These are phyloP conservation scores for Aix galericulata DNA, from an alignment of 2,113 vertebrate species.

Conservation along the genomic window DNA sequence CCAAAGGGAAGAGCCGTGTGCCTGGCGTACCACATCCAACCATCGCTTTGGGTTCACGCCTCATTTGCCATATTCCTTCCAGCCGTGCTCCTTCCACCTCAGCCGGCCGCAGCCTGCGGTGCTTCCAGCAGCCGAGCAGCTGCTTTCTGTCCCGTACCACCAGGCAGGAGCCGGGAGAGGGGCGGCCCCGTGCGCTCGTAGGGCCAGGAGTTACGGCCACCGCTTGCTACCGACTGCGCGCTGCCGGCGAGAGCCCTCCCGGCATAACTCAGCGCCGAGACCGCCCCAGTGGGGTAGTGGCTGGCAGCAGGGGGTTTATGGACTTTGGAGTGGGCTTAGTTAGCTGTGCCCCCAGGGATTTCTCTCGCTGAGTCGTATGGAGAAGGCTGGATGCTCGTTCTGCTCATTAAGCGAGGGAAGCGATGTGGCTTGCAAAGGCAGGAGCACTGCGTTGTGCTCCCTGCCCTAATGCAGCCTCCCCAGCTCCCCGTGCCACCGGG, in stretches of 20 bases:
- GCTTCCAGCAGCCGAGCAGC: neutral
- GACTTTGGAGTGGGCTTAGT: neutral
- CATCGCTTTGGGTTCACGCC: accelerated
- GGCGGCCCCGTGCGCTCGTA: neutral
- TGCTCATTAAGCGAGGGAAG: neutral
- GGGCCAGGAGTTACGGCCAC: neutral
- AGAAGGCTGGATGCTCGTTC: neutral
- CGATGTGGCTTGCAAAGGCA: accelerated
- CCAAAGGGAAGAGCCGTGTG: neutral
- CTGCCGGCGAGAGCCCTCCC: accelerated
- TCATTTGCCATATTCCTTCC: neutral
- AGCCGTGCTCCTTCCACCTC: neutral
- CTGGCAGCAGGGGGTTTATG: accelerated
- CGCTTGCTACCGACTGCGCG: accelerated
- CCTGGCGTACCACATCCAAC: neutral
- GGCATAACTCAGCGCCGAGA: accelerated
- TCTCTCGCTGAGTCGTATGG: neutral
- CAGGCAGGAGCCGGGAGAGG: accelerated
- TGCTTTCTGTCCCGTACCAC: accelerated
- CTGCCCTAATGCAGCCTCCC: accelerated
- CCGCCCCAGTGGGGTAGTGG: neutral
- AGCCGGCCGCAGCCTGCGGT: accelerated
- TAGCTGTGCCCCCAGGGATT: neutral
- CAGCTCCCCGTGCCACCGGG: neutral
- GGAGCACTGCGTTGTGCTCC: accelerated